These are phyloP conservation scores for Labeo calbasu DNA, from an alignment of 2,797 vertebrate genomes.

Conservation along the genomic window DNA sequence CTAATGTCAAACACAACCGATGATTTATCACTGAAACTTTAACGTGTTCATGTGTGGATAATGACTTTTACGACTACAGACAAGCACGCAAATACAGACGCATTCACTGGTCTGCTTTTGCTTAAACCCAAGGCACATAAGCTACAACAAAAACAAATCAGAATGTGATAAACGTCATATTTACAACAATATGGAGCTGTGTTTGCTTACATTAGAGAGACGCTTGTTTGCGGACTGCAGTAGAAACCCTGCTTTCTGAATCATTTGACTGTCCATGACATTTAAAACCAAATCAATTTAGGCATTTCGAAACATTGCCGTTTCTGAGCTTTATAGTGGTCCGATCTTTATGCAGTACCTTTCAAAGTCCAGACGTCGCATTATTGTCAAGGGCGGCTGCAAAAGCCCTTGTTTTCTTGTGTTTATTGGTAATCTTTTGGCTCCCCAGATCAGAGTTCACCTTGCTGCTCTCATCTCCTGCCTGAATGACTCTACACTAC, in stretches of 20 bases:
- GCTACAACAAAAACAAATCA: neutral
- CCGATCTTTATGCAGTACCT: slow-evolving; percentile 52
- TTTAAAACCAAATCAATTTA: slow-evolving; percentile 60
- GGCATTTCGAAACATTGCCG: slow-evolving; percentile 62
- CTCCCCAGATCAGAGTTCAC: slow-evolving; percentile 46
- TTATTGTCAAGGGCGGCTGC: slow-evolving; percentile 39
- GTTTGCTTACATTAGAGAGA: slow-evolving; percentile 7
- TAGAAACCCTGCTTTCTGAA: slow-evolving; percentile 33
- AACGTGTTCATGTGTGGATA: slow-evolving; percentile 35
- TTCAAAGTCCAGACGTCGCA: slow-evolving; percentile 52
- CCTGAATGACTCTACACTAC: slow-evolving; percentile 49
- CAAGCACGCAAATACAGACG: neutral
- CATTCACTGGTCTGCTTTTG: neutral
- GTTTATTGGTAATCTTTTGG: slow-evolving; percentile 47
- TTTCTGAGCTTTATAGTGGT: slow-evolving; percentile 54
- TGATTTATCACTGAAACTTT: slow-evolving; percentile 52
- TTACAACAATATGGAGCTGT: neutral
- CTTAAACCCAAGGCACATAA: neutral
- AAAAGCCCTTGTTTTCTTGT: slow-evolving; percentile 42
- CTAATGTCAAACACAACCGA: slow-evolving; percentile 48
- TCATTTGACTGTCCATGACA: slow-evolving; percentile 55
- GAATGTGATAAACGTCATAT: neutral
- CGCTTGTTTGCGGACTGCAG: slow-evolving; percentile 20
- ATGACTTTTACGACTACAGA: slow-evolving; percentile 17
- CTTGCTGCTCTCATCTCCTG: slow-evolving; percentile 46